Evolutionary conservation across 2,797 vertebrate species (phyloP), one percentile per base, ranked within the genome.

Genomic region (Simalia tracyae): DNA sequence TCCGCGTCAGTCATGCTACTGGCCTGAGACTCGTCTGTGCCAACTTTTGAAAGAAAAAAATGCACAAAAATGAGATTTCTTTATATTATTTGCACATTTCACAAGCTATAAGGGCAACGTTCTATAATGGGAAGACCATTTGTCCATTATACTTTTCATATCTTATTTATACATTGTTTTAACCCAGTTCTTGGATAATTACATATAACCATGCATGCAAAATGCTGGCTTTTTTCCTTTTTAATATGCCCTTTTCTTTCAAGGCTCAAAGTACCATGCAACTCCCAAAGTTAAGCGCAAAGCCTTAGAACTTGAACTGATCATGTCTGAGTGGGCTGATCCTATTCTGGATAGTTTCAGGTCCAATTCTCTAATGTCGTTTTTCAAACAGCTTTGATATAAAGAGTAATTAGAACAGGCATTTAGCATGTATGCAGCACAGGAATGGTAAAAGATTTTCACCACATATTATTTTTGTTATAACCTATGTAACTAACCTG

Each of bases 1-100:
- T 99, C 99, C 0, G 99, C 99, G 22, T 99, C 99, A 0, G 99
- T 99, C 99, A 99, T 99, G 96, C 99, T 99, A 98, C 98, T 99
- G 96, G 99, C 98, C 93, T 98, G 98, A 86, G 98, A 98, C 93
- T 98, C 99, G 1, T 99, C 99, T 87, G 98, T 98, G 95, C 98
- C 99, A 56, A 97, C 98, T 97, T 96, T 90, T 56, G 57, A 94
- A 90, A 87, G 36, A 56, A 93, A 94, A 92, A 72, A 91, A 22
- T 64, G 28, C 14, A 86, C 56, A 86, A 84, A 31, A 61, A 76
- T 57, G 59, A 90, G 54, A 8, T 19, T 66, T 92, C 26, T 63
- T 24, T 46, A 72, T 17, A 76, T 88, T 26, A 26, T 42, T 46
- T 87, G 54, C 4, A 88, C 1, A 42, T 8, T n/a, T 72, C 31